These are phyloP conservation scores for Tiliacea citrago DNA, from an alignment of 2,888 invertebrate species.

Conservation along the genomic window DNA sequence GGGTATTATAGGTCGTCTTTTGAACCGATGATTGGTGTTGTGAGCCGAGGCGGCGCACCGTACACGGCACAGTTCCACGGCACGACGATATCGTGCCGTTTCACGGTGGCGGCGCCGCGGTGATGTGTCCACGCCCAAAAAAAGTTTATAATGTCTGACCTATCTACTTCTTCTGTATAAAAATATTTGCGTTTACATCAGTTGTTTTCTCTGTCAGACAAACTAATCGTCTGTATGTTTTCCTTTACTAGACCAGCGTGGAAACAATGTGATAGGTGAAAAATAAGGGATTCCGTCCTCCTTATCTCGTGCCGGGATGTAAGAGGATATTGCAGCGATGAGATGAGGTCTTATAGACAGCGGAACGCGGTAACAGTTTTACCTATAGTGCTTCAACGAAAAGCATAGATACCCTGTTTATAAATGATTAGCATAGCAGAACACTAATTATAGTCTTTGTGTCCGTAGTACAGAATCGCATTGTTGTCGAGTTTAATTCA, in stretches of 20 bases:
- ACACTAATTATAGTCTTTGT: not conserved
- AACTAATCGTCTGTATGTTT: slow-evolving; percentile 41
- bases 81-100: too few relatives aligned
- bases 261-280: slow-evolving; percentile 68
- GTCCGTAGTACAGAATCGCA: not conserved
- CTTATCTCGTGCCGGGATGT: slow-evolving; percentile 48
- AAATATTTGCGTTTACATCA: not conserved
- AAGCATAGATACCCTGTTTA: not conserved
- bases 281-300: slow-evolving; percentile 64
- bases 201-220: not conserved
- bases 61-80: too few relatives aligned
- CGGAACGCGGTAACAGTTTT: not conserved
- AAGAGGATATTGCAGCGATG: slow-evolving; percentile 51
- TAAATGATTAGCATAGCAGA: not conserved
- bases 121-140: too few relatives aligned
- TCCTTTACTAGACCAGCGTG: slow-evolving; percentile 25
- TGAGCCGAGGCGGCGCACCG: too few relatives aligned
- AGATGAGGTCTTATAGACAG: not conserved
- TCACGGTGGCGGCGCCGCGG: too few relatives aligned
- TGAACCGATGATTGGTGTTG: too few relatives aligned
- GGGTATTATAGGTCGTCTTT: too few relatives aligned
- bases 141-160: not conserved
- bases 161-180: not conserved
- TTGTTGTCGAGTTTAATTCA: not conserved
- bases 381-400: not conserved